A percentile compares a stretch with the other conserved stretches of the same genome.
phyloP scores from a whole-genome alignment of 2,888 invertebrate species.

The Catocala sponsa region DNA sequence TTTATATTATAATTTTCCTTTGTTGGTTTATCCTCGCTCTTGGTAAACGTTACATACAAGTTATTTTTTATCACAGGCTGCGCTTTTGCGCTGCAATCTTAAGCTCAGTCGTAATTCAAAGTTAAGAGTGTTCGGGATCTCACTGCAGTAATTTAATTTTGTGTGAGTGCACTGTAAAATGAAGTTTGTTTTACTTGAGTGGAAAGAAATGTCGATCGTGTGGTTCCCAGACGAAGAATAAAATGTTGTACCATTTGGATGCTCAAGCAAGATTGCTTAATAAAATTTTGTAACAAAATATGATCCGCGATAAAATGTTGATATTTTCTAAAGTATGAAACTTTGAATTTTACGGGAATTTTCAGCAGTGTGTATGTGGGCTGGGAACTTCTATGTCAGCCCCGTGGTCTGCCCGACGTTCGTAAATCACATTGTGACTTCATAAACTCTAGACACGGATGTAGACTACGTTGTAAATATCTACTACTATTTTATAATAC shows the following conservation, averaged over 20 bases:
- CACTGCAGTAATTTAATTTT: constrained; percentile 44
- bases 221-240: constrained; percentile 31
- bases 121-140: constrained; percentile 33
- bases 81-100: constrained; percentile 30
- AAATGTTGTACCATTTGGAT: constrained; percentile 33
- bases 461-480: too few species aligned
- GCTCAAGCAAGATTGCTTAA: constrained; percentile 27
- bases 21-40: constrained; percentile 5
- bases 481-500: too few species aligned
- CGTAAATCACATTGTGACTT: not conserved
- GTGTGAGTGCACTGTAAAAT: constrained; percentile 47
- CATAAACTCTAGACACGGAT: too few species aligned
- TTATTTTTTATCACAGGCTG: constrained; percentile 29
- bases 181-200: constrained; percentile 43
- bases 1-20: not conserved
- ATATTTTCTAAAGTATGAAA: constrained; percentile 1
- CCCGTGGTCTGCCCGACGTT: not conserved
- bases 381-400: not conserved
- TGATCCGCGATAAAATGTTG: constrained; percentile 3
- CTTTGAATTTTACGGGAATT: not conserved
- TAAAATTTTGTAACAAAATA: constrained; percentile 18
- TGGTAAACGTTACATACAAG: not conserved
- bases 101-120: constrained; percentile 39
- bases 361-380: not conserved
- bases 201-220: constrained; percentile 36